These are phyloP conservation scores for Anthrax anthrax DNA, from an alignment of 2,888 invertebrate species.

Conservation along the genomic window DNA sequence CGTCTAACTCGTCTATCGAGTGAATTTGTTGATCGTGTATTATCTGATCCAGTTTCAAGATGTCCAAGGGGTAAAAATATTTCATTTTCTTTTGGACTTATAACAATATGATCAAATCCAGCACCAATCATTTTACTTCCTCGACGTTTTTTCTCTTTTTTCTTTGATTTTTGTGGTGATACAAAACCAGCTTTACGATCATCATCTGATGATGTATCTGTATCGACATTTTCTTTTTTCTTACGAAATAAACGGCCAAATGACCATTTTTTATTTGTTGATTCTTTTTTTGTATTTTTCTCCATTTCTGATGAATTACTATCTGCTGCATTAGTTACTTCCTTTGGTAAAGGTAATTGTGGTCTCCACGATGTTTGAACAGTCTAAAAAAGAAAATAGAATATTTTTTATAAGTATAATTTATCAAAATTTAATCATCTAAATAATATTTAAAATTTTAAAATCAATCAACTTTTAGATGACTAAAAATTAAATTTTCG, in stretches of 20 bases:
- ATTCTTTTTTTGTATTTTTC: conserved; percentile 35
- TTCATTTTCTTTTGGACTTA: conserved; percentile 33
- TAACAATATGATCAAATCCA: conserved; percentile 50
- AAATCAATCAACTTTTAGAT: too few species aligned
- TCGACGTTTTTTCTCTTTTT: conserved; percentile 40
- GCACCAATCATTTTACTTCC: conserved; percentile 38
- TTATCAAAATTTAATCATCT: too few species aligned
- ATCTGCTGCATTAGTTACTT: conserved; percentile 23
- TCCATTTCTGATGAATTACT: conserved; percentile 16
- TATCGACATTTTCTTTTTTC: conserved; percentile 50
- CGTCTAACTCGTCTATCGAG: conserved; percentile 20
- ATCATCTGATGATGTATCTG: conserved; percentile 29
- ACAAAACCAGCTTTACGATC: conserved; percentile 34
- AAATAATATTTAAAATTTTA: too few species aligned
- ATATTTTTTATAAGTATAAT: too few species aligned
- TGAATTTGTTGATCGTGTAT: conserved; percentile 20
- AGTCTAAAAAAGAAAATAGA: conserved; percentile 24
- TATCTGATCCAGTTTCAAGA: conserved; percentile 16
- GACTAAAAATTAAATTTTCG: too few species aligned
- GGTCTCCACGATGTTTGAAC: conserved; percentile 35
- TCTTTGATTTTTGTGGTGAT: conserved; percentile 20
- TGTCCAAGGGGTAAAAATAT: conserved; percentile 30
- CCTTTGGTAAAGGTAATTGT: conserved; percentile 32
- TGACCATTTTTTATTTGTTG: conserved; percentile 54
- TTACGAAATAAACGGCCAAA: conserved; percentile 63